Percentiles rank a stretch among this genome's conserved stretches.
phyloP scores from a whole-genome alignment of 2,113 vertebrate genomes.

The Cheirogaleus medius region DNA sequence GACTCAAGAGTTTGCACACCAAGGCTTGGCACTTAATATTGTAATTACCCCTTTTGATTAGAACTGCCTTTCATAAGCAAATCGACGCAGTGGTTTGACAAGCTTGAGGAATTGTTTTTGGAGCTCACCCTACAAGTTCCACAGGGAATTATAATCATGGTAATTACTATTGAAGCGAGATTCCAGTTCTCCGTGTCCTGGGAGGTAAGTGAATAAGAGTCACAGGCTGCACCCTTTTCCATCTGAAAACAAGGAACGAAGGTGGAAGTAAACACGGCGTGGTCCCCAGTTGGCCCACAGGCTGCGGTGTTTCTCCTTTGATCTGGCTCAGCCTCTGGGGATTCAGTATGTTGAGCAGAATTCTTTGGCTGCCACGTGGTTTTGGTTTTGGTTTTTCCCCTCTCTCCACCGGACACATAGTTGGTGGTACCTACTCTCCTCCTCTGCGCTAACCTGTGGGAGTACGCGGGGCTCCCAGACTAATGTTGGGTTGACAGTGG shows the following conservation, averaged over 20 bases:
- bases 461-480: not conserved
- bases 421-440: not conserved
- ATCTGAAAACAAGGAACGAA: slow-evolving; percentile 40
- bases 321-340: not conserved
- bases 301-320: not conserved
- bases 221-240: slow-evolving; percentile 43
- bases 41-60: slow-evolving; percentile 77
- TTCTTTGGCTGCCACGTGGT: not conserved
- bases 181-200: slow-evolving; percentile 55
- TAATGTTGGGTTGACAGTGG: not conserved
- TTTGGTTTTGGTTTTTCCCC: not conserved
- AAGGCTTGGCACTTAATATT: slow-evolving; percentile 77
- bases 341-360: not conserved
- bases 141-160: slow-evolving; percentile 53
- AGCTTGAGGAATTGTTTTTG: slow-evolving; percentile 68
- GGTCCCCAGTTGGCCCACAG: not conserved
- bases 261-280: not conserved
- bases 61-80: slow-evolving; percentile 77
- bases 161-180: slow-evolving; percentile 77
- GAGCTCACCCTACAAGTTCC: slow-evolving; percentile 61
- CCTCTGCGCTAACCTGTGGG: not conserved
- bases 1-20: slow-evolving; percentile 72
- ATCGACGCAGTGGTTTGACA: slow-evolving; percentile 72
- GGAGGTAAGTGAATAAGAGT: slow-evolving; percentile 70
- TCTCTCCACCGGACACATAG: not conserved